Base-by-base conservation (phyloP, 2,113 vertebrate species). In the Heterocephalus glaber region DNA sequence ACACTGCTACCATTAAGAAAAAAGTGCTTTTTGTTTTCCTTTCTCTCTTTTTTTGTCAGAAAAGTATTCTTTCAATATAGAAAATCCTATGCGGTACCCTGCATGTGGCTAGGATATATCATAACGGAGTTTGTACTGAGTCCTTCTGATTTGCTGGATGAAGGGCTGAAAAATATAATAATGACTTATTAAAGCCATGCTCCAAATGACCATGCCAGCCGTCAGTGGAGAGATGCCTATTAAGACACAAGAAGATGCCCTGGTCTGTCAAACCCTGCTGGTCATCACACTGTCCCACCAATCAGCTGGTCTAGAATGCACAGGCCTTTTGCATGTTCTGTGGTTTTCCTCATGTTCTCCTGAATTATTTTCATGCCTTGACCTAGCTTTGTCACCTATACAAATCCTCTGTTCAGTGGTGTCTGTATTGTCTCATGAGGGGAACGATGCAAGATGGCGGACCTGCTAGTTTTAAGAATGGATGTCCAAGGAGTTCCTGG, bases 351-450 rank as follows among this genome's bases (percentile, higher is more conserved):
- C 24, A 0, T 49, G 54, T 20, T 95, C 0, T 86, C 96, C 8
- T 63, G 89, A 96, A 90, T 93, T 89, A 92, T 65, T 61, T 47
- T 66, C 10, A 2, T 0, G 30, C 86, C 84, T 3, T 26, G 30
- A 54, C 44, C 80, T 20, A 38, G 88, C 35, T 77, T 84, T 91
- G 77, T 84, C 80, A 33, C 82, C 60, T 80, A 7, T 5, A 7
- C 0, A 85, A 3, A 7, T 82, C 66, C 35, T 94, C 24, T 33
- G 54, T 81, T 99, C 99, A 99, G 98, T 99, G 99, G 82, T 99
- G 99, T 90, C 99, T 98, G 96, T 99, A 99, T 96, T 99, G 99
- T 98, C 99, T 99, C 99, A 99, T 99, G 93, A 99, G 99, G 63
- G 99, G 99, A 80, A 99, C 98, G 35, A 99, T 99, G 98, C 99